Conservation (phyloP, 2,888 invertebrate species). For the Dione vanillae region DNA sequence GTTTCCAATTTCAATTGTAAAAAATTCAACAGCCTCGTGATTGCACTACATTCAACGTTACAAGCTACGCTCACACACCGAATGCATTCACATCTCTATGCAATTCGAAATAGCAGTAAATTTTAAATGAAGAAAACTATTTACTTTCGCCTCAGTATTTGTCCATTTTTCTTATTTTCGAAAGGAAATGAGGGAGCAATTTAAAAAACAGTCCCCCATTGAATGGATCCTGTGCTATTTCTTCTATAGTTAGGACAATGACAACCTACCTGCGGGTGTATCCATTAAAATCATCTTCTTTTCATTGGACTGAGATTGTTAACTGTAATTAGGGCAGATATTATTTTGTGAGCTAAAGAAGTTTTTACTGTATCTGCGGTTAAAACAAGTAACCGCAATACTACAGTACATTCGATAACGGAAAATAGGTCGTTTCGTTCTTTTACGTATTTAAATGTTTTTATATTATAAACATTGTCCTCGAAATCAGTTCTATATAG, state of each 20-base stretch:
- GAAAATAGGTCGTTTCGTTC: conserved; percentile 37
- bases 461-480: background rate
- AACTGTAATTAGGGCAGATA: conserved; percentile 42
- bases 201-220: conserved; percentile 52
- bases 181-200: conserved; percentile 54
- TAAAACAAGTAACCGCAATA: conserved; percentile 31
- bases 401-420: conserved; percentile 17
- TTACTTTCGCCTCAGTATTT: conserved; percentile 42
- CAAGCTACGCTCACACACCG: conserved; percentile 18
- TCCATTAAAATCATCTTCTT: conserved; percentile 43
- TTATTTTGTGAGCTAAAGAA: conserved; percentile 28
- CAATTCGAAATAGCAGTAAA: conserved; percentile 32
- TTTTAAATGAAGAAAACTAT: conserved; percentile 33
- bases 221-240: conserved; percentile 56
- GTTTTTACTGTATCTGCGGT: conserved; percentile 34
- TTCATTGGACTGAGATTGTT: conserved; percentile 42
- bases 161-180: conserved; percentile 50
- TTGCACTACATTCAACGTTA: conserved; percentile 48
- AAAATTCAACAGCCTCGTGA: conserved; percentile 50
- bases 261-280: conserved; percentile 48
- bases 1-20: conserved; percentile 39
- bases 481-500: conserved; percentile 11
- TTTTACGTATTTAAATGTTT: conserved; percentile 5
- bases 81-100: conserved; percentile 39
- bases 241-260: conserved; percentile 48